Evolutionary conservation across 2,797 vertebrate species (phyloP), one percentile per base, ranked within the genome.

Genomic region (Amblyraja radiata): DNA sequence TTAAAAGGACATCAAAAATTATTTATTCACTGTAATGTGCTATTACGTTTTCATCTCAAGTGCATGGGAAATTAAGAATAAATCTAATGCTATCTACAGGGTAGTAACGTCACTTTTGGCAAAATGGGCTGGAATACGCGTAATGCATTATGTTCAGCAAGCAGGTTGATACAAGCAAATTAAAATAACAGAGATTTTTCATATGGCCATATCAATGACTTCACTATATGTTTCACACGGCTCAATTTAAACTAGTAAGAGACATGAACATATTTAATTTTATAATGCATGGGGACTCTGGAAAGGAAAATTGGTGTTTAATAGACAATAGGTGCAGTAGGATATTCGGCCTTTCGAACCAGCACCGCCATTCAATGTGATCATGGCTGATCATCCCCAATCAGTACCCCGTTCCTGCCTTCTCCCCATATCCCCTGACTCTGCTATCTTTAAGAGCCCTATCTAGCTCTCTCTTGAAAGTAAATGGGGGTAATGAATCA

Each of bases 241-340:
- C 23, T 54, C 3, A 9, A 58, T 58, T 83, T 83, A 83, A 83
- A 58, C 39, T 25, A 54, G 46, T 46, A 80, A 1, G 39, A 23
- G 21, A 58, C 8, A 25, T 81, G 23, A 25, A 10, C 25, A 83
- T 11, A 23, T 83, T n/a, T 78, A 8, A 28, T 78, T 11, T 78
- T n/a, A n/a, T 78, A n/a, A 36, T 10, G 18, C 11, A 5, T 32
- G 28, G 13, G 8, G 23, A 28, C 21, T 58, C 10, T 83, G 46
- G 23, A 32, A 36, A 93, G 14, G 93, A 93, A 94, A 93, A 93
- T 94, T 88, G 93, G 10, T 61, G 83, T 77, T 93, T 93, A 32
- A 93, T 46, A 46, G 46, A 46, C 46, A 46, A 46, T 46, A 46
- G 46, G 46, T 46, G 46, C 46, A 46, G 46, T 46, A 46, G 46